Conservation (phyloP, 2,113 vertebrate species). For the Boulengerochromis microlepis region DNA sequence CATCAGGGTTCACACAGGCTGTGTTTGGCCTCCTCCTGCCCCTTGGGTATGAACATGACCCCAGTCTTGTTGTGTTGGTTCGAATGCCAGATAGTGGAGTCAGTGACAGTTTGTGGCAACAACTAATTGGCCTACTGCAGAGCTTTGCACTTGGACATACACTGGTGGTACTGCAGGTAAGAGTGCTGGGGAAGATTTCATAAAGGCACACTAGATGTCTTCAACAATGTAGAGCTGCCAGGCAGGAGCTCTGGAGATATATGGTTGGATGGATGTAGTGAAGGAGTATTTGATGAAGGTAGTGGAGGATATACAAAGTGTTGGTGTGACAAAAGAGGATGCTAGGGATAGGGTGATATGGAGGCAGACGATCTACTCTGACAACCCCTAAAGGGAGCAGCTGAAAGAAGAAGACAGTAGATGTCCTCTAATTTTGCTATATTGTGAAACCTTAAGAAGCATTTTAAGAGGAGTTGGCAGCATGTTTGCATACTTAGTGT, state of each 20-base stretch:
- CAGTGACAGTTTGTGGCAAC: conserved; percentile 62
- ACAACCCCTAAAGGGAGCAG: neutral
- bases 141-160: conserved; percentile 76
- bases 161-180: conserved; percentile 80
- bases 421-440: neutral
- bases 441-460: neutral
- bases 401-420: neutral
- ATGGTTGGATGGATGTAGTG: neutral
- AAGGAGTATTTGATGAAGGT: neutral
- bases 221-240: neutral
- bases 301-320: neutral
- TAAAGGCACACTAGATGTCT: neutral
- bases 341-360: neutral
- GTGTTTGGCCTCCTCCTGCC: conserved; percentile 81
- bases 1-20: conserved; percentile 71
- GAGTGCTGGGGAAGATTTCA: neutral
- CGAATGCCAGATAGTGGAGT: conserved; percentile 58
- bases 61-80: conserved; percentile 75
- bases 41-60: conserved; percentile 81
- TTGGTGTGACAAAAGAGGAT: neutral
- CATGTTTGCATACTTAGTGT: neutral
- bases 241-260: neutral
- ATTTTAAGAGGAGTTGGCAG: neutral
- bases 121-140: conserved; percentile 76
- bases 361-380: neutral